phyloP scores from a whole-genome alignment of 2,113 vertebrate species.

The Rhombomys opimus region DNA sequence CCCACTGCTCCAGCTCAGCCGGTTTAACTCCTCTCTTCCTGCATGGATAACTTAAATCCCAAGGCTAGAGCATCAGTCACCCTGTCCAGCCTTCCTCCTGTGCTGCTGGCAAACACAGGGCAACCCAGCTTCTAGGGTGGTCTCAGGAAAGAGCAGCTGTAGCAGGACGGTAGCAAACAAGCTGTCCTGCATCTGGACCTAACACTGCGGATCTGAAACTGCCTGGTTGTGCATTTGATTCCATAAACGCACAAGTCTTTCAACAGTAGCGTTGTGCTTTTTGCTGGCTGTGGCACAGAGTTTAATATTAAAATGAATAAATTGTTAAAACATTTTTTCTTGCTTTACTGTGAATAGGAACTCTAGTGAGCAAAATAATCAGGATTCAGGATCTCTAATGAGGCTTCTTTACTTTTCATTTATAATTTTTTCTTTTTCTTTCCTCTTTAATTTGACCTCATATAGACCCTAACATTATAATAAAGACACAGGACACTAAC shows the following conservation, averaged over 20 bases:
- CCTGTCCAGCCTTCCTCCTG: rapidly evolving
- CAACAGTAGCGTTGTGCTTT: background rate
- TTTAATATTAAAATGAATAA: slow-evolving; percentile 11
- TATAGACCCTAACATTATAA: background rate
- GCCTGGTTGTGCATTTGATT: background rate
- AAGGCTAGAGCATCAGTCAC: background rate
- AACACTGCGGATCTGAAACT: background rate
- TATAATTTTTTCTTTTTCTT: background rate
- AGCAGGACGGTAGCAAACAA: background rate
- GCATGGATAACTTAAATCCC: background rate
- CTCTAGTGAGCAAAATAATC: background rate
- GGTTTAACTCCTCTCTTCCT: background rate
- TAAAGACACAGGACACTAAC: background rate
- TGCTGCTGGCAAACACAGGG: rapidly evolving
- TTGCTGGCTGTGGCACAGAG: background rate
- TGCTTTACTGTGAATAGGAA: slow-evolving; percentile 28
- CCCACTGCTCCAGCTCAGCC: rapidly evolving
- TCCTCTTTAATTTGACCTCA: slow-evolving; percentile 25
- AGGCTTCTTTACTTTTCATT: background rate
- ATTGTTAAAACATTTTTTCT: slow-evolving; percentile 6
- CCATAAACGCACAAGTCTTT: background rate
- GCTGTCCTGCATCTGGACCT: background rate
- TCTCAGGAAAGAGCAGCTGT: background rate
- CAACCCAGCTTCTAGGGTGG: too few relatives aligned
- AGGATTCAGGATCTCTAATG: background rate